These are phyloP conservation scores for Tyto alba DNA, from an alignment of 2,113 vertebrate species.

Conservation along the genomic window DNA sequence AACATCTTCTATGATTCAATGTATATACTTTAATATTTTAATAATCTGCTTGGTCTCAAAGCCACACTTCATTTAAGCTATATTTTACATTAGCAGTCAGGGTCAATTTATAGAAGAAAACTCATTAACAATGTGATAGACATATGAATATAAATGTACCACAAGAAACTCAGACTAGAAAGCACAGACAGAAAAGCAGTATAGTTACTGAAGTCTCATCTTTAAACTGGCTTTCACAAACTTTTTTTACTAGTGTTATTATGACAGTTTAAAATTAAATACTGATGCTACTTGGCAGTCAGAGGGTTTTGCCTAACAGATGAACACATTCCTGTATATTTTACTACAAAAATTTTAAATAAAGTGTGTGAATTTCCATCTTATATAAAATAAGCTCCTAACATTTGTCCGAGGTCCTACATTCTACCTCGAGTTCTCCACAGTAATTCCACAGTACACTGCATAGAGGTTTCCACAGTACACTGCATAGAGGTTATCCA, in stretches of 20 bases:
- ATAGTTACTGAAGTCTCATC: neutral
- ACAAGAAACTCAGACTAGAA: neutral
- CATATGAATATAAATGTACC: neutral
- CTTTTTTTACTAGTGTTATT: neutral
- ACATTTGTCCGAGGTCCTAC: neutral
- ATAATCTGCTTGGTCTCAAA: neutral
- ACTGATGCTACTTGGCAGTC: neutral
- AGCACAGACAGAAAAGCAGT: neutral
- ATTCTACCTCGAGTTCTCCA: neutral
- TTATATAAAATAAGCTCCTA: neutral
- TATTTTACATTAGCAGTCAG: neutral
- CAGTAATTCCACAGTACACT: neutral
- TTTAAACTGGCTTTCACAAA: slow-evolving; percentile 1
- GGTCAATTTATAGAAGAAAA: slow-evolving; percentile 31
- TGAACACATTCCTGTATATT: neutral
- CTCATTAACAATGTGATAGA: slow-evolving; percentile 14
- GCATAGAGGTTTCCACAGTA: neutral
- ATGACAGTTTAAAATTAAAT: neutral
- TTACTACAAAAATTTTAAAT: neutral
- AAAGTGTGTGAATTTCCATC: neutral
- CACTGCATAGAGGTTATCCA: neutral
- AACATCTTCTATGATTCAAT: neutral
- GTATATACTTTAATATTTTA: neutral
- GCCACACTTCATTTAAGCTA: slow-evolving; percentile 17
- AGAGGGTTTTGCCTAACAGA: neutral